Conservation (phyloP, 2,888 invertebrate species). For the Drosophila helvetica region DNA sequence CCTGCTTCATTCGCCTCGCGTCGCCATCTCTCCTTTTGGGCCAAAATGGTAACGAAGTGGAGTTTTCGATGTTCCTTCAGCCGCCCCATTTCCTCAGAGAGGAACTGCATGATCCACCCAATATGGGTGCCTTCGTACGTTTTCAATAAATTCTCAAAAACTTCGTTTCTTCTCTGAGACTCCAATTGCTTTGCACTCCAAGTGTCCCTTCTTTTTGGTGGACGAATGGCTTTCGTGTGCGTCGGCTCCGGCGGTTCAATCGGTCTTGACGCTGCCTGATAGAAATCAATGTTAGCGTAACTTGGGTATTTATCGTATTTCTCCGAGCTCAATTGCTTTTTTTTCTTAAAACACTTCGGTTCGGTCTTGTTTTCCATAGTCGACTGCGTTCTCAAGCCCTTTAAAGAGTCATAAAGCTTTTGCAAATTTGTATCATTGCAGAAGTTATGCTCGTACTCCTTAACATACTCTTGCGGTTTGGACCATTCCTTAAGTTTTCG, state of each 20-base stretch:
- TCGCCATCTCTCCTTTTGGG: slow-evolving; percentile 90
- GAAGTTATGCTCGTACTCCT: slow-evolving; percentile 81
- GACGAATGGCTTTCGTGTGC: no score
- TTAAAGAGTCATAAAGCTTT: slow-evolving; percentile 80
- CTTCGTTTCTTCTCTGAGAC: no score
- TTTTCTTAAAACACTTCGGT: slow-evolving; percentile 71
- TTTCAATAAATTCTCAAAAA: slow-evolving; percentile 84
- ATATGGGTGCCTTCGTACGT: slow-evolving; percentile 90
- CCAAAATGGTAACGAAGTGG: slow-evolving; percentile 88
- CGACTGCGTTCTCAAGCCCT: slow-evolving; percentile 69
- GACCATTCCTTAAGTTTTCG: slow-evolving; percentile 78
- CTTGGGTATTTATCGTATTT: slow-evolving; percentile 13
- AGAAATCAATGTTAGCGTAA: background rate
- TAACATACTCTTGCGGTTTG: slow-evolving; percentile 76
- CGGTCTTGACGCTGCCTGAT: background rate
- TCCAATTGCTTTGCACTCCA: no score
- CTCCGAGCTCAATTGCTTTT: slow-evolving; percentile 10
- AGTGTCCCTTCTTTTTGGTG: no score
- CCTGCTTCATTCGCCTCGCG: slow-evolving; percentile 93
- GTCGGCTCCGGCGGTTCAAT: no score
- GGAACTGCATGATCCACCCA: slow-evolving; percentile 89
- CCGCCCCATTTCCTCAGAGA: slow-evolving; percentile 90
- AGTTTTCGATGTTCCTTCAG: slow-evolving; percentile 91
- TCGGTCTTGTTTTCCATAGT: slow-evolving; percentile 47
- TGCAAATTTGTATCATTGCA: slow-evolving; percentile 80